Base-by-base conservation (phyloP, 2,888 invertebrate genomes). In the Thecocarcelia acutangulata region DNA sequence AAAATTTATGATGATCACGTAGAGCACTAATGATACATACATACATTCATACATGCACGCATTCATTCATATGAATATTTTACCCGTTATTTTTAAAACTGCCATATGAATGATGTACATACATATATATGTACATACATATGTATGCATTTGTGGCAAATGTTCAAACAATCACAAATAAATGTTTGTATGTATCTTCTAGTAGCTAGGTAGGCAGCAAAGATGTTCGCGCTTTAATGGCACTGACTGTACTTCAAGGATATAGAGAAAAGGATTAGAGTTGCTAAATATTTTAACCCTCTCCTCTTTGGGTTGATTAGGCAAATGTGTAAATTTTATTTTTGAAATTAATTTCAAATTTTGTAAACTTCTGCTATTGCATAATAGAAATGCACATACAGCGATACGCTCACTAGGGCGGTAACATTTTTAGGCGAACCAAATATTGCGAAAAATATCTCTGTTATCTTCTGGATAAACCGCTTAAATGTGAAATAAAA, bases 1-100 rank as follows among this genome's bases (percentile, higher is more conserved):
- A 82, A 81, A 73, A 82, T 78, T 74, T 77, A 74, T 77, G 77
- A 82, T 64, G 77, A 82, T 82, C 81, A 82, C 77, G 81, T 77
- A 77, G 64, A 74, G 74, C 15, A 54, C 46, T 80, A 76, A 76
- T 72, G 61, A 56, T 61, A 76, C 75, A 66, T 61, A 44, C 15
- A 33, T 24, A 37, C 5, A 17, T 17, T 2, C 11, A 17, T 13
- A 56, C 11, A 52, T 11, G 24, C 13, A 61, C 3, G n/a, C 1
- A 21, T n/a, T 24, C 15, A n/a, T 44, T 44, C 19, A 13, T 42
- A 42, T 58, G 28, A 58, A 12, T 46, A 56, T 50, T 40, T 15
- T 48, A 48, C 11, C 15, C 21, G 12, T 59, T 52, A 66, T 66
- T 66, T 58, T 2, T n/a, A 37, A 48, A 37, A 21, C 48, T 69